phyloP scores from a whole-genome alignment of 35 echinoderm and acorn worm species.

The Heliocidaris tuberculata region DNA sequence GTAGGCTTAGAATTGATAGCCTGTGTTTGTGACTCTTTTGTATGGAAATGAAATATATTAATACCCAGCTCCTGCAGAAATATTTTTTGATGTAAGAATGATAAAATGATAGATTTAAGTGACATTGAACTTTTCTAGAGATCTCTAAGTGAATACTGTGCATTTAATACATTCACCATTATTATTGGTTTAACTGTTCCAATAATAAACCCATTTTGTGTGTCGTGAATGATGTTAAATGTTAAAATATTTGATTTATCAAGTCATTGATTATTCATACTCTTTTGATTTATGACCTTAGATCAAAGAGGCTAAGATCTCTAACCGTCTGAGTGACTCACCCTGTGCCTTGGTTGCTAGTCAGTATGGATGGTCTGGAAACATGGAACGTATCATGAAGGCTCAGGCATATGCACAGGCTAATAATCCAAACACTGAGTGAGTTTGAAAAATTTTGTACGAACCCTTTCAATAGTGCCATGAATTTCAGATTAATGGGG shows the following conservation, averaged over 20 bases:
- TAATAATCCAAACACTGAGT: slow-evolving; percentile 79
- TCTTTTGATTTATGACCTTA: slow-evolving; percentile 10
- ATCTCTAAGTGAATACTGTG: no score
- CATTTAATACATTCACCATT: no score
- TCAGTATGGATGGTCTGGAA: slow-evolving; percentile 99
- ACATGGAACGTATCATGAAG: slow-evolving; percentile 99
- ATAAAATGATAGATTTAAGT: no score
- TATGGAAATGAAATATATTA: no score
- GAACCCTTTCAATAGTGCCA: neutral
- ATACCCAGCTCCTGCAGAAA: no score
- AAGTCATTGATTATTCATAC: neutral
- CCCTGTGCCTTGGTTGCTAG: slow-evolving; percentile 94
- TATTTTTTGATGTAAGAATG: no score
- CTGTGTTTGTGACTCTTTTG: no score
- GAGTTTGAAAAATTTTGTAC: slow-evolving; percentile 25
- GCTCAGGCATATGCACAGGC: slow-evolving; percentile 95
- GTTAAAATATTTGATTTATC: neutral
- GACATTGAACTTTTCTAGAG: no score
- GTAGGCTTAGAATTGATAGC: no score
- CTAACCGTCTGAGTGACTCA: slow-evolving; percentile 78
- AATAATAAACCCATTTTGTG: no score
- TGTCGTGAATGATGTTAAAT: no score
- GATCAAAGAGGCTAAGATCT: slow-evolving; percentile 97
- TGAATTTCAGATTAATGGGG: neutral
- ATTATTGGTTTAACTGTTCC: no score